A percentile compares a stretch with the other conserved stretches of the same genome.
phyloP scores from a whole-genome alignment of 2,797 vertebrate genomes.

The Clarias fuscus region DNA sequence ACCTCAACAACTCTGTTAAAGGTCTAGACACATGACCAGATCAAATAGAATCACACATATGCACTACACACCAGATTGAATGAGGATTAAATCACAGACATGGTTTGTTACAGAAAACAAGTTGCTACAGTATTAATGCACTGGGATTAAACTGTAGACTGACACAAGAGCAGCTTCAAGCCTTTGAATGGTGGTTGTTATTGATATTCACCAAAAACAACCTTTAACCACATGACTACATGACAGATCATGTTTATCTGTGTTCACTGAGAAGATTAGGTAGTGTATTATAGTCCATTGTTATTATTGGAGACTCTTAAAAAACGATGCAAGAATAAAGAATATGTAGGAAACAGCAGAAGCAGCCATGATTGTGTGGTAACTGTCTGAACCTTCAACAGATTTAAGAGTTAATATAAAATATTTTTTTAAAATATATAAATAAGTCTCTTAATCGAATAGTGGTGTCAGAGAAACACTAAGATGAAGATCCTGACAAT shows the following conservation, averaged over 20 bases:
- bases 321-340: constrained; percentile 27
- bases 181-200: constrained; percentile 46
- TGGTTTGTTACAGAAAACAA: not conserved
- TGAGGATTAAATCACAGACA: constrained; percentile 44
- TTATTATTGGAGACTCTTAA: constrained; percentile 12
- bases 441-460: not conserved
- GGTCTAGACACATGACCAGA: constrained; percentile 1
- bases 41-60: constrained; percentile 17
- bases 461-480: not conserved
- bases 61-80: constrained; percentile 27
- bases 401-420: not conserved
- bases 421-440: not conserved
- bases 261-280: constrained; percentile 49
- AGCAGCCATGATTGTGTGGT: constrained; percentile 36
- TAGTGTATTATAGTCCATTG: constrained; percentile 4
- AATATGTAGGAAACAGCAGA: not conserved
- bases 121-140: not conserved
- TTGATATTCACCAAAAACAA: constrained; percentile 52
- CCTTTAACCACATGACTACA: constrained; percentile 35
- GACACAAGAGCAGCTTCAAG: constrained; percentile 20
- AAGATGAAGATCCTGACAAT: not conserved
- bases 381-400: not conserved
- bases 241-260: constrained; percentile 61
- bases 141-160: constrained; percentile 52
- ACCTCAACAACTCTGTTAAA: not conserved